A percentile compares a stretch with the other conserved stretches of the same genome.
Evolutionary conservation across 2,113 vertebrate species (phyloP).

Genomic region (Thamnaconus septentrionalis): DNA sequence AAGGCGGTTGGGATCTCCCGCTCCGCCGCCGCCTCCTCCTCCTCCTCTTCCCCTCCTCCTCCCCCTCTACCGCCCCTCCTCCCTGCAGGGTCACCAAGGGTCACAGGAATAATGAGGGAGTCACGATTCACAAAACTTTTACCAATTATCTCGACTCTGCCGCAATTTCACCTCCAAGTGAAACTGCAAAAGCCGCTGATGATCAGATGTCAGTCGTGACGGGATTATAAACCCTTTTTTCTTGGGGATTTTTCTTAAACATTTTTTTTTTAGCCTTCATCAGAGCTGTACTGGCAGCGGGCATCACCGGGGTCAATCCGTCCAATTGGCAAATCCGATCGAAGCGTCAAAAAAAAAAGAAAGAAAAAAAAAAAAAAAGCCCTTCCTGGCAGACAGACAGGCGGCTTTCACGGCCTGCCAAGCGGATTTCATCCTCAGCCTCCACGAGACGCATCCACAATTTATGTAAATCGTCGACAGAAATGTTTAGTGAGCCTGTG

Average conservation of each 20-base stretch:
- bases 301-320: too few species aligned
- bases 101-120: constrained; percentile 46
- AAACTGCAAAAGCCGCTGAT: constrained; percentile 13
- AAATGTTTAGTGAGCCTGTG: neutral
- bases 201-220: too few species aligned
- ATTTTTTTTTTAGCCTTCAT: too few species aligned
- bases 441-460: neutral
- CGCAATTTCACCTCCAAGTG: constrained; percentile 13
- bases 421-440: neutral
- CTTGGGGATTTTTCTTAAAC: too few species aligned
- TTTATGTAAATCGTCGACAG: neutral
- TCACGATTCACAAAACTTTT: constrained; percentile 38
- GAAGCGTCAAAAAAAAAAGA: too few species aligned
- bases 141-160: constrained; percentile 18
- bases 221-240: too few species aligned
- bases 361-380: neutral
- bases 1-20: too few species aligned
- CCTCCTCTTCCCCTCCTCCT: too few species aligned
- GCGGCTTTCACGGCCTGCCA: neutral
- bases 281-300: too few species aligned
- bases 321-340: too few species aligned
- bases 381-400: neutral
- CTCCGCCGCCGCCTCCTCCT: too few species aligned
- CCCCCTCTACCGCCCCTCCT: too few species aligned
- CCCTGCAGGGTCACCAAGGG: constrained; percentile 23